Base-by-base conservation (phyloP, 1,140 invertebrate species). In the Heliconius congener region DNA sequence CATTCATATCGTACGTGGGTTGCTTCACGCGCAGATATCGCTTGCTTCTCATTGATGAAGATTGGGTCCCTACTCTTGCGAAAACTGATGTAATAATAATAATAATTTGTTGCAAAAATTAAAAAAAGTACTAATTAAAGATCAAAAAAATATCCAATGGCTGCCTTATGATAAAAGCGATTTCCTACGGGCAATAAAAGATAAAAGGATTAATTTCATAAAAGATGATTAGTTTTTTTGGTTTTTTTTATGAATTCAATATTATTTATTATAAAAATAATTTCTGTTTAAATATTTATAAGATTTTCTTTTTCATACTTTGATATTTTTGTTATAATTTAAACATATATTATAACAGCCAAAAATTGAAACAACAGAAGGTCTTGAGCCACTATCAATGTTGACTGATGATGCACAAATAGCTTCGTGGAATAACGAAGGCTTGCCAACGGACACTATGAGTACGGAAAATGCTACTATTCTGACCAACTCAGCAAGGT, bases 1-100 rank as follows among this genome's bases (percentile, higher is more conserved):
- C 98, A n/a, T 99, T 99, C 93, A 97, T 99, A 71, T 99, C 98
- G 0, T 99, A 99, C 89, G 97, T 99, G 9, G 99, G 99, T 3
- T 98, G 98, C 83, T 99, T 99, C 89, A 98, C 97, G 8, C 97
- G 97, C 84, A 95, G 96, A 70, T 99, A 99, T 90, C 95, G 99
- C 77, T 86, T 95, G 11, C 97, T 98, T 83, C 95, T 99, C 13
- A 95, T 98, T 84, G 95, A 98, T 42, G 96, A 97, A 34, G 95
- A 97, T 86, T 99, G 98, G 98, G 86, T 97, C 71, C 98, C 98
- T 1, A 96, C 95, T 82, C 91, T 97, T 5, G 93, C 95, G 76
- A 96, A 95, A 78, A 91, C 96, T 46, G 92, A 96, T 79, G 96
- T 95, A 88, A 94, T 34, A 34, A 34, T 34, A 34, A 34, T 34